Conservation (phyloP, 30 jellyfish, hydroid and myxozoan genomes). For the Chironex yamaguchii region DNA sequence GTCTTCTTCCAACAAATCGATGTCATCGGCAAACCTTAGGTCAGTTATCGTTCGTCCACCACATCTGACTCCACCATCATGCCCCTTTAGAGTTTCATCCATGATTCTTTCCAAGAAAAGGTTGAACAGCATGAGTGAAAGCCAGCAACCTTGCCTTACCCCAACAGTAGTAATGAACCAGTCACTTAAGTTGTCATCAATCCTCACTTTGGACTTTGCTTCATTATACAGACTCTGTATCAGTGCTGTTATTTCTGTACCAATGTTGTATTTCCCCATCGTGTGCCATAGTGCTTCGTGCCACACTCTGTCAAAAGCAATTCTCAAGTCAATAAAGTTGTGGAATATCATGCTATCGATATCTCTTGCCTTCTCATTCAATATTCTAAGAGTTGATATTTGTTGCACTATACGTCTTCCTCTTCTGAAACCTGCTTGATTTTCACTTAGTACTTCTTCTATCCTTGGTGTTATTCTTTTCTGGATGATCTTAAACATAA, state of each 20-base stretch:
- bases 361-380: background rate
- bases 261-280: background rate
- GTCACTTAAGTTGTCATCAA: too few relatives aligned
- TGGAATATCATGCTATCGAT: background rate
- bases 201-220: too few relatives aligned
- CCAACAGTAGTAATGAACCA: too few relatives aligned
- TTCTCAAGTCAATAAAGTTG: background rate
- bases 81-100: too few relatives aligned
- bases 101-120: too few relatives aligned
- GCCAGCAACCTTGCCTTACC: too few relatives aligned
- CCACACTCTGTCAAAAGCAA: background rate
- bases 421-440: background rate
- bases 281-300: background rate
- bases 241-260: background rate
- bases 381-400: background rate
- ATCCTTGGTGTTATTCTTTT: background rate
- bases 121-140: too few relatives aligned
- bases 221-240: too few relatives aligned
- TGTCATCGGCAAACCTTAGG: too few relatives aligned
- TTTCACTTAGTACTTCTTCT: background rate
- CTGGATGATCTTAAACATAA: background rate
- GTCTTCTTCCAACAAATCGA: too few relatives aligned
- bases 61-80: too few relatives aligned
- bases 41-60: too few relatives aligned
- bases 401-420: background rate